These are phyloP conservation scores for Epirrhoe alternata DNA, from an alignment of 2,888 invertebrate genomes.

Conservation along the genomic window DNA sequence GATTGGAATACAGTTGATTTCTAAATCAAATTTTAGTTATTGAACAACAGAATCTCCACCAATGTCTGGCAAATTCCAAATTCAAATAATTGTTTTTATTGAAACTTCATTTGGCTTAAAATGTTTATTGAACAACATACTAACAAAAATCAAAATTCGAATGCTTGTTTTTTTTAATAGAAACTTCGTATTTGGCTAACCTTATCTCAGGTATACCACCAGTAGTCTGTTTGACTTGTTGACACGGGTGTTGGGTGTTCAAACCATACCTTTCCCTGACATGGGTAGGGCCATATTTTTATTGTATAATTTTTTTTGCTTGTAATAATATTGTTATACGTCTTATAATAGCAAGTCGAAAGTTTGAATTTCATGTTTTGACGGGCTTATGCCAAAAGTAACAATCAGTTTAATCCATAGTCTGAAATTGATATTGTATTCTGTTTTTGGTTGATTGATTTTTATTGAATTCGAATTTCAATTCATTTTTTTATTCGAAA, in stretches of 20 bases:
- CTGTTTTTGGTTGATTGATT: too few relatives aligned
- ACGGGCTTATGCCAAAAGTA: too few relatives aligned
- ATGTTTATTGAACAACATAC: too few relatives aligned
- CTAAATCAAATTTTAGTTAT: not conserved
- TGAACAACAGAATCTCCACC: not conserved
- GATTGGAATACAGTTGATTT: too few relatives aligned
- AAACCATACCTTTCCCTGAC: slow-evolving; percentile 4
- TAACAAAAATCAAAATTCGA: not conserved
- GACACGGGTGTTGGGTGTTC: slow-evolving; percentile 3
- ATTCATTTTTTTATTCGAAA: too few relatives aligned
- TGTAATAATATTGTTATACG: not conserved
- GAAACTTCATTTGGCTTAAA: not conserved
- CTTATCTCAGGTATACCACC: not conserved
- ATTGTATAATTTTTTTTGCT: slow-evolving; percentile 5
- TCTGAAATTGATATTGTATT: too few relatives aligned
- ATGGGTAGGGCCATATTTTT: slow-evolving; percentile 1
- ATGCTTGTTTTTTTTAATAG: not conserved
- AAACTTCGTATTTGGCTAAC: not conserved
- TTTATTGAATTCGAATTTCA: too few relatives aligned
- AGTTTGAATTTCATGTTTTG: not conserved
- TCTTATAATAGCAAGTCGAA: not conserved
- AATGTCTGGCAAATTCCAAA: not conserved
- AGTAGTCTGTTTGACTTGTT: slow-evolving; percentile 6
- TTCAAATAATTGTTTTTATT: not conserved
- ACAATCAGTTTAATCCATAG: too few relatives aligned